Base-by-base conservation (phyloP, 1,140 invertebrate species). In the Zaprionus vittiger region DNA sequence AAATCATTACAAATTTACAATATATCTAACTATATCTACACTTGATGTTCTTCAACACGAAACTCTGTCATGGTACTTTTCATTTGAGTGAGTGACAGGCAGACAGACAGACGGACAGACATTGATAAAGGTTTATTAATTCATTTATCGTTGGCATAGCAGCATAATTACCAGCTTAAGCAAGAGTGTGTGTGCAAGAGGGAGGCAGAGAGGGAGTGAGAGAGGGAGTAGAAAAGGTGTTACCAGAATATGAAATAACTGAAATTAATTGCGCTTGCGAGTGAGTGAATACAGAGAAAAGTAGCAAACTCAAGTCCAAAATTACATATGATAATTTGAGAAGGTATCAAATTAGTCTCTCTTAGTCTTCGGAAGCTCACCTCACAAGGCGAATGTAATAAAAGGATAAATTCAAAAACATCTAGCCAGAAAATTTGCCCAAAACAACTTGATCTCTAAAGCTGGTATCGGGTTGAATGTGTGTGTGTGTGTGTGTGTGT, bases 361-460 rank as follows among this genome's bases (percentile, higher is more conserved):
- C n/a, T n/a, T n/a, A n/a, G n/a, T n/a, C n/a, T n/a, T n/a, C n/a
- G n/a, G 41, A 17, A 28, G 20, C 34, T 28, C 54, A 57, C 54
- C 17, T 31, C 65, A 41, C 65, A 28, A 20, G 49, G 49, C 49
- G 6, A 55, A 59, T 17, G 56, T 59, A 59, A 38, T 22, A 59
- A 34, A 38, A 14, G 17, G 5, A 20, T 37, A 55, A 55, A 28
- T 55, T 24, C 14, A 56, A 31, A 56, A 24, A n/a, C 34, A 38
- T 12, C 7, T 52, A 9, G 47, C 4, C 11, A 14, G 47, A 24
- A 52, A 52, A 47, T 47, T 52, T 49, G 47, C 7, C 44, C n/a
- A 11, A 44, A 9, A 44, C 6, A 44, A 49, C 9, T 12, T 22
- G 24, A 22, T 52, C 7, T 47, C 15, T 3, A 34, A 34, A 11